Evolutionary conservation across 2,888 invertebrate species (phyloP).

Genomic region (Troides oblongomaculatus): DNA sequence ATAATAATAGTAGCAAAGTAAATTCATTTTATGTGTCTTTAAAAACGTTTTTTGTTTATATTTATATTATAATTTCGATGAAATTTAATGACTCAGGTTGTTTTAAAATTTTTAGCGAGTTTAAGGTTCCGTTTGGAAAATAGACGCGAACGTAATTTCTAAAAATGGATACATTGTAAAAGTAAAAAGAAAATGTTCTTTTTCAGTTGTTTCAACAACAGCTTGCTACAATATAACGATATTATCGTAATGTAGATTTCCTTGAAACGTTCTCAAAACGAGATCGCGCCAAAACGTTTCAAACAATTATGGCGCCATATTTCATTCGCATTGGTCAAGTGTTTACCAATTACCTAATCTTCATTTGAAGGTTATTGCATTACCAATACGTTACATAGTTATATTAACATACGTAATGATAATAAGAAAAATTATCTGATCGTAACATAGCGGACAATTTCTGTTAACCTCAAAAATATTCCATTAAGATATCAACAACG

Average conservation of each 20-base stretch:
- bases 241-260: neutral
- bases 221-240: neutral
- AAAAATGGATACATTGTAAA: neutral
- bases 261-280: neutral
- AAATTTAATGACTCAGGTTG: too few species aligned
- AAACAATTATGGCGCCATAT: constrained; percentile 4
- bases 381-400: neutral
- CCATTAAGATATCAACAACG: constrained; percentile 34
- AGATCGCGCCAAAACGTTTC: constrained; percentile 5
- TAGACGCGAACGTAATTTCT: neutral
- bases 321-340: neutral
- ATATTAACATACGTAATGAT: neutral
- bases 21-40: too few species aligned
- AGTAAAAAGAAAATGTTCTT: neutral
- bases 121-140: too few species aligned
- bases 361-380: neutral
- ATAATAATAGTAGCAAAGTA: too few species aligned
- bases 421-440: neutral
- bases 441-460: neutral
- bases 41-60: too few species aligned
- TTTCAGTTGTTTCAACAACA: neutral
- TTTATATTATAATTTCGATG: too few species aligned
- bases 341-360: constrained; percentile 22
- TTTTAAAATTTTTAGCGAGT: too few species aligned
- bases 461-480: constrained; percentile 51